Evolutionary conservation across 2,797 vertebrate species (phyloP).

Genomic region (Taenioides sp.): DNA sequence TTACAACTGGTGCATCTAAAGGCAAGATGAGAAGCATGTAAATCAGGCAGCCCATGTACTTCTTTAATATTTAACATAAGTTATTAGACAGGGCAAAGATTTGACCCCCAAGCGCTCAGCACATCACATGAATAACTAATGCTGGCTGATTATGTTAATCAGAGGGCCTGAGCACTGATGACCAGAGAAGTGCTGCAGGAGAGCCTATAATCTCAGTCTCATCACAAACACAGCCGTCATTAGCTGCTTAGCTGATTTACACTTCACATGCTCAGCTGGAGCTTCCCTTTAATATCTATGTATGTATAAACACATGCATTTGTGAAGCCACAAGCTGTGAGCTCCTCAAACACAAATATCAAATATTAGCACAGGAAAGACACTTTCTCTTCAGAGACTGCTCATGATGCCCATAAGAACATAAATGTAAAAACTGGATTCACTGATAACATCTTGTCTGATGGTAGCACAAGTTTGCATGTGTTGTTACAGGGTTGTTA

Average conservation of each 20-base stretch:
- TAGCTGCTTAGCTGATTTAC: slow-evolving; percentile 68
- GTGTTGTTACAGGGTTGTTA: neutral
- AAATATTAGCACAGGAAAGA: slow-evolving; percentile 73
- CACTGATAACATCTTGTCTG: slow-evolving; percentile 3
- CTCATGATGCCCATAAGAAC: neutral
- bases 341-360: slow-evolving; percentile 68
- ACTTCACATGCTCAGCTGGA: slow-evolving; percentile 71
- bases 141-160: slow-evolving; percentile 83
- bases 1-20: slow-evolving; percentile 62
- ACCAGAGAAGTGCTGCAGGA: slow-evolving; percentile 73
- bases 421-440: slow-evolving; percentile 21
- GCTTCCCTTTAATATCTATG: slow-evolving; percentile 67
- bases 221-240: slow-evolving; percentile 76
- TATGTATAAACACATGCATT: slow-evolving; percentile 71
- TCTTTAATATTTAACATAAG: slow-evolving; percentile 86
- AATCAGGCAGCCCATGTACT: slow-evolving; percentile 80
- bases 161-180: slow-evolving; percentile 72
- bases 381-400: slow-evolving; percentile 44
- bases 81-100: slow-evolving; percentile 83
- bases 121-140: slow-evolving; percentile 85
- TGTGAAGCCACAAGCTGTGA: slow-evolving; percentile 66
- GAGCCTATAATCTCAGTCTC: slow-evolving; percentile 73
- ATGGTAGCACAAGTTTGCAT: neutral
- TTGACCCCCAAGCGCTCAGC: slow-evolving; percentile 79
- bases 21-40: slow-evolving; percentile 78